Base-by-base conservation (phyloP, 2,113 vertebrate genomes). In the Chaetorhynchus papuensis region DNA sequence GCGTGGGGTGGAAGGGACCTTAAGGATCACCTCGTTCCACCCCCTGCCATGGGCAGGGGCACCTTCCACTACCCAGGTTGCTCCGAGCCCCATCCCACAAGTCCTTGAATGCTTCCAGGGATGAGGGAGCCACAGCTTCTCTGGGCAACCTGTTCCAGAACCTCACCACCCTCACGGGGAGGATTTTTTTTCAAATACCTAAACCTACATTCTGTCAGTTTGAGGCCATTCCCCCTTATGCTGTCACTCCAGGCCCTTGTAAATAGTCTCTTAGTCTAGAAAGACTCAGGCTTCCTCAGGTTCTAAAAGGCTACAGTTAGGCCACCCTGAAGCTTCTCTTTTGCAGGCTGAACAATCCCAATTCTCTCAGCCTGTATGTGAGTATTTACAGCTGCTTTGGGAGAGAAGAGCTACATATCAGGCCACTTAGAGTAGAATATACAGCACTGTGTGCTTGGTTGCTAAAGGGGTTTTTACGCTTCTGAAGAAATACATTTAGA, bases 291-390 rank as follows among this genome's bases (percentile, higher is more conserved):
- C 27, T 72, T 47, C n/a, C 26, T 71, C 28, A 31, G 31, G 18
- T 28, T 5, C 37, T 44, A 4, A 22, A 70, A 37, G 22, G 17
- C 11, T 9, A 4, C 33, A 39, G 2, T 53, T 22, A 16, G 65
- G 33, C 16, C 37, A n/a, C 28, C 45, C 7, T 14, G 13, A 15
- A 52, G 15, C 52, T 52, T 44, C 37, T 33, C 12, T 44, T 44
- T 42, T 37, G 18, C 52, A 44, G 27, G 27, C 37, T 74, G 37
- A 44, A 5, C 37, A 65, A 24, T 89, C 19, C 19, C 44, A 16
- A 0, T 44, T 44, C 22, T 52, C 21, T 31, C 14, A 37, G 44
- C 7, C 50, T 23, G 0, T 19, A 1, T 65, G 6, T 7, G 10
- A 52, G 2, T 23, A 22, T 19, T 42, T 13, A 13, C 2, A 47